phyloP scores from a whole-genome alignment of 2,113 vertebrate genomes.

The Pleuronectes platessa region DNA sequence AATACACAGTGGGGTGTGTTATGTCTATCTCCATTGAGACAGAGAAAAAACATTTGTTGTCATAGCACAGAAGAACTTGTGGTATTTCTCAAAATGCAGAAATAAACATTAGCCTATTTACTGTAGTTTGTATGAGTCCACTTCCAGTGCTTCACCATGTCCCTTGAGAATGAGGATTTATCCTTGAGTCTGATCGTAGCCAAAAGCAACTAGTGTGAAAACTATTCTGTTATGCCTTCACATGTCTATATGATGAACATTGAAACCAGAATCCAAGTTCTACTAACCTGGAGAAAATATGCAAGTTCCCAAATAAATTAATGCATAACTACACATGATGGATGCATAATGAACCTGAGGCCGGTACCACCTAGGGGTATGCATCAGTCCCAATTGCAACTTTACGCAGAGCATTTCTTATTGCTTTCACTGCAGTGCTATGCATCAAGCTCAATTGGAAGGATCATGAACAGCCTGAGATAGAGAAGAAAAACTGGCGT shows the following conservation, averaged over 20 bases:
- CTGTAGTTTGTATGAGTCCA: constrained; percentile 2
- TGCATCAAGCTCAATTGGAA: constrained; percentile 14
- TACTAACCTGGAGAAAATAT: background rate
- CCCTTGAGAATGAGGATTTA: background rate
- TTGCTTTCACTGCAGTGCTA: background rate
- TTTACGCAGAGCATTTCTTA: background rate
- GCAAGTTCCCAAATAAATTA: background rate
- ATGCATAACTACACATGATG: background rate
- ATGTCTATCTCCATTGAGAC: constrained; percentile 17
- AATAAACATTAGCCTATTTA: constrained; percentile 32
- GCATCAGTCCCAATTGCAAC: background rate
- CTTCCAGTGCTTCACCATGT: constrained; percentile 63
- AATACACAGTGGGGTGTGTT: constrained; percentile 30
- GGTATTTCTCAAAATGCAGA: background rate
- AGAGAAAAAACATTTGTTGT: constrained; percentile 8
- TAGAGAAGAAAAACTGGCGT: constrained; percentile 17
- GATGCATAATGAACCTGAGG: background rate
- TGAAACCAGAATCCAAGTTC: background rate
- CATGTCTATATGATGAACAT: background rate
- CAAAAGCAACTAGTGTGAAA: background rate
- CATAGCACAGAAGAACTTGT: background rate
- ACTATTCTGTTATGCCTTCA: background rate
- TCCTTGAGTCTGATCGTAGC: background rate
- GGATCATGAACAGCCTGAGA: constrained; percentile 12
- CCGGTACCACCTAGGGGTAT: background rate